Base-by-base conservation (phyloP, 1,140 invertebrate genomes). In the Araneus ventricosus region DNA sequence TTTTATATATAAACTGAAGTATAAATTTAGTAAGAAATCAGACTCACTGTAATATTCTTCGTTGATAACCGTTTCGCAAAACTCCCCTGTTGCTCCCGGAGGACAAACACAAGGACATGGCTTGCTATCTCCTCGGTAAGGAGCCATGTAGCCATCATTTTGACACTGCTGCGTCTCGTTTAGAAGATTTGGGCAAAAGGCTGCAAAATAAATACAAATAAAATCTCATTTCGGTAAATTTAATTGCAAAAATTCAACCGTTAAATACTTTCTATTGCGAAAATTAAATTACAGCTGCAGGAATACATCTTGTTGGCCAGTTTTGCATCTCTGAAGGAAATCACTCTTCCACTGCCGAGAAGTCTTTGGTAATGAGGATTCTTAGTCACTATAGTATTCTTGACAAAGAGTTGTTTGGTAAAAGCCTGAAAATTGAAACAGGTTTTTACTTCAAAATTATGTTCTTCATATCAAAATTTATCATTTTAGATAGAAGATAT, bases 291-390 rank as follows among this genome's bases (percentile, higher is more conserved):
- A 67, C 63, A 24, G 10, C 63, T 79, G 57, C 94, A 94, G 27
- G 70, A 75, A 80, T 94, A 94, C 70, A 94, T 88, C 45, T 75
- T 52, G 37, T 94, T 94, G 22, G 82, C 94, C 1, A 94, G 85
- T 79, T 94, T 94, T n/a, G 85, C 90, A 85, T 94, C 94, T 37
- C 94, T 90, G 45, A 94, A 94, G 37, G 92, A 94, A 22, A 94
- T 82, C 0, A 67, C 75, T 45, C 27, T 93, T 59, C 93, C 93
- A 30, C 37, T 88, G 4, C 94, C 94, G n/a, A 94, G 61, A 7
- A 94, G 70, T 8, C 90, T 34, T 45, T 94, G 94, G 61, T 94
- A 90, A 80, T 93, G 90, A n/a, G 94, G 94, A 87, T 94, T 94
- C n/a, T 70, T 90, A 4, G 94, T 94, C 14, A 93, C 91, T 22